Percentiles rank a stretch among this genome's conserved stretches.
phyloP scores from a whole-genome alignment of 2,888 invertebrate species.

The Eristalis intricaria region DNA sequence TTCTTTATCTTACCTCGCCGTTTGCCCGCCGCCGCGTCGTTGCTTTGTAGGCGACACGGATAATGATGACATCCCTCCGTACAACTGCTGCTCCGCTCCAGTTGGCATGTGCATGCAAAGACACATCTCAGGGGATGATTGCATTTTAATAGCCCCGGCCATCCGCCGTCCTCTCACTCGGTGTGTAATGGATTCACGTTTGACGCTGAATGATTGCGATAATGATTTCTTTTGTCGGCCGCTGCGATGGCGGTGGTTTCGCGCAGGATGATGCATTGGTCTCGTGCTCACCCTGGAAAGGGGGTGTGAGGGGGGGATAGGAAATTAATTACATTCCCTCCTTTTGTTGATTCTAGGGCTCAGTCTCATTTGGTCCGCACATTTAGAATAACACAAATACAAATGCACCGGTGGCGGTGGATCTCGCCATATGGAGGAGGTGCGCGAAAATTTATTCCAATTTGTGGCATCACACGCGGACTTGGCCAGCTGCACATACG shows the following conservation, averaged over 20 bases:
- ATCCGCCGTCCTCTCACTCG: background rate
- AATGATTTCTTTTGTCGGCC: slow-evolving; percentile 69
- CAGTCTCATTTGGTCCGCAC: background rate
- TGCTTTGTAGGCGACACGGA: slow-evolving; percentile 44
- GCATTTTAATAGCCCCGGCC: slow-evolving; percentile 61
- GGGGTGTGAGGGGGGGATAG: slow-evolving; percentile 2
- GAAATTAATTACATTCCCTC: slow-evolving; percentile 67
- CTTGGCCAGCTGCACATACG: slow-evolving; percentile 29
- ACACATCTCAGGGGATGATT: slow-evolving; percentile 58
- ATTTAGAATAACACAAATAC: slow-evolving; percentile 49
- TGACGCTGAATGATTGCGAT: slow-evolving; percentile 68
- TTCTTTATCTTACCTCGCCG: slow-evolving; percentile 24
- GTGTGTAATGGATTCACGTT: slow-evolving; percentile 62
- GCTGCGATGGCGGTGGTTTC: background rate
- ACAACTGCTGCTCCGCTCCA: background rate
- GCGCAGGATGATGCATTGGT: slow-evolving; percentile 46
- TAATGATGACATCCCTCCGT: slow-evolving; percentile 41
- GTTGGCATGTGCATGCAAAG: slow-evolving; percentile 51
- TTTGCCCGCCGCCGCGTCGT: background rate
- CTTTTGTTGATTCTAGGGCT: slow-evolving; percentile 30
- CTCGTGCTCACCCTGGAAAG: background rate
- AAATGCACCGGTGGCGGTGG: slow-evolving; percentile 11
- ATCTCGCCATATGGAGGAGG: background rate
- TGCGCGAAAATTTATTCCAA: slow-evolving; percentile 53
- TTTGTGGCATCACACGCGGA: slow-evolving; percentile 41